phyloP scores from a whole-genome alignment of 30 jellyfish, hydroid and myxozoan genomes.

The Aurelia coerulea region DNA sequence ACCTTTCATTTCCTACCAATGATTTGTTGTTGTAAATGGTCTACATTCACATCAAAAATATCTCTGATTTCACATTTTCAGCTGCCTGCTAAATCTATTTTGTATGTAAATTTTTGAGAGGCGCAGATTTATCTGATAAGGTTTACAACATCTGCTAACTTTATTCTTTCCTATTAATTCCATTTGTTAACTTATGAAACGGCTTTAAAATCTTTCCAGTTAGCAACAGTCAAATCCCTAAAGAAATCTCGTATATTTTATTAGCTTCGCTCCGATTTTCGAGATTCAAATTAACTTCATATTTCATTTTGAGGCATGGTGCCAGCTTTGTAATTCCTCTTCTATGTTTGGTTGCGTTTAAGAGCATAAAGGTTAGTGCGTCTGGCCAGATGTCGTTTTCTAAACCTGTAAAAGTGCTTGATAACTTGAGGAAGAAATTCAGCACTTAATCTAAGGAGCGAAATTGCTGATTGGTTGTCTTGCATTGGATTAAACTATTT shows the following conservation, averaged over 20 bases:
- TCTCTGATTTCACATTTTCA: conserved; percentile 25
- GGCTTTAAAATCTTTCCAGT: conserved; percentile 1
- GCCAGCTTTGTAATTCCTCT: too few species aligned
- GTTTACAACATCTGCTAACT: background rate
- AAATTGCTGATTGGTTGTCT: too few species aligned
- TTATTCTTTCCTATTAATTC: background rate
- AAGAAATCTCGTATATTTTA: background rate
- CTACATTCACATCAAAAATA: background rate
- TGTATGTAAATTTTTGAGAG: conserved; percentile 43
- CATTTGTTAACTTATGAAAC: conserved; percentile 1
- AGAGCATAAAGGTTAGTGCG: too few species aligned
- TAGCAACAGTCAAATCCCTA: background rate
- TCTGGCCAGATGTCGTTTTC: too few species aligned
- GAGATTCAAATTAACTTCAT: too few species aligned
- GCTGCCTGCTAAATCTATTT: conserved; percentile 6
- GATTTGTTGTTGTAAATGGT: background rate
- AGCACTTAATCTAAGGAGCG: too few species aligned
- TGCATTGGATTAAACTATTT: too few species aligned
- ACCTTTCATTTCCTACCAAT: conserved; percentile 9
- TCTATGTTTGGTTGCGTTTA: too few species aligned
- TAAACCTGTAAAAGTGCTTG: too few species aligned
- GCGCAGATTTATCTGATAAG: conserved; percentile 59
- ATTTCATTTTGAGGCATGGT: too few species aligned
- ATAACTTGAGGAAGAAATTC: too few species aligned
- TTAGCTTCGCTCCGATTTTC: too few species aligned